These are phyloP conservation scores for Diglossa cyanea DNA, from an alignment of 2,797 vertebrate species.

Conservation along the genomic window DNA sequence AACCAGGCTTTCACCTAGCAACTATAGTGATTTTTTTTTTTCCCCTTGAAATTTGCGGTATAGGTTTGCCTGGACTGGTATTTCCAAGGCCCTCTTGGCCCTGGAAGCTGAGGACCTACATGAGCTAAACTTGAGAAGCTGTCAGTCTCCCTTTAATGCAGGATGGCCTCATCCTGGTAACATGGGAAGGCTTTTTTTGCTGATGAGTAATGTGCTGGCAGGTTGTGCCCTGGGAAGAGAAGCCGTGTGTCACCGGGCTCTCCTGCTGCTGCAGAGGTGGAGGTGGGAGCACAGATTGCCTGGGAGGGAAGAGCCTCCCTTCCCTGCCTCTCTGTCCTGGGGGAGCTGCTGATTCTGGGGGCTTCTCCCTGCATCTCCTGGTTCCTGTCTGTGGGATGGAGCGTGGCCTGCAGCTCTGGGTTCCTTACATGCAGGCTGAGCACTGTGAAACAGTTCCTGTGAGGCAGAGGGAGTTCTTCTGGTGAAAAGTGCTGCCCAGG, in stretches of 20 bases:
- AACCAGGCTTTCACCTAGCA: neutral
- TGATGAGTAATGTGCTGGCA: slow-evolving; percentile 55
- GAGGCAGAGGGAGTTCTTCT: neutral
- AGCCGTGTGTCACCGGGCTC: neutral
- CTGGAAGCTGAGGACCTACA: neutral
- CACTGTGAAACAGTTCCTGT: neutral
- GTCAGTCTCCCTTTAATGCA: neutral
- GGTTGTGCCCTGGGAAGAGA: neutral
- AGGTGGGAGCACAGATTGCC: neutral
- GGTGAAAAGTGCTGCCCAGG: neutral
- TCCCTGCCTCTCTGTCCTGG: fast-evolving
- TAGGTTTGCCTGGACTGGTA: neutral
- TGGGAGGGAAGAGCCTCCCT: neutral
- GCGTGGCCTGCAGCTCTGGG: neutral
- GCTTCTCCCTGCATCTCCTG: neutral
- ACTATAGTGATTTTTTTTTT: neutral
- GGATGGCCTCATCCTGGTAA: neutral
- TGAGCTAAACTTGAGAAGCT: neutral
- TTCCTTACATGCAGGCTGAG: fast-evolving
- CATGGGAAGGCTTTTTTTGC: neutral
- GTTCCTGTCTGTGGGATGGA: neutral
- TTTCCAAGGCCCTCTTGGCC: neutral
- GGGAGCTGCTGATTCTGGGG: neutral
- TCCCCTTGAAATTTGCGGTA: neutral
- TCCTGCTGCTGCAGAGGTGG: neutral